These are phyloP conservation scores for Andrena praecox DNA, from an alignment of 2,888 invertebrate species.

Conservation along the genomic window DNA sequence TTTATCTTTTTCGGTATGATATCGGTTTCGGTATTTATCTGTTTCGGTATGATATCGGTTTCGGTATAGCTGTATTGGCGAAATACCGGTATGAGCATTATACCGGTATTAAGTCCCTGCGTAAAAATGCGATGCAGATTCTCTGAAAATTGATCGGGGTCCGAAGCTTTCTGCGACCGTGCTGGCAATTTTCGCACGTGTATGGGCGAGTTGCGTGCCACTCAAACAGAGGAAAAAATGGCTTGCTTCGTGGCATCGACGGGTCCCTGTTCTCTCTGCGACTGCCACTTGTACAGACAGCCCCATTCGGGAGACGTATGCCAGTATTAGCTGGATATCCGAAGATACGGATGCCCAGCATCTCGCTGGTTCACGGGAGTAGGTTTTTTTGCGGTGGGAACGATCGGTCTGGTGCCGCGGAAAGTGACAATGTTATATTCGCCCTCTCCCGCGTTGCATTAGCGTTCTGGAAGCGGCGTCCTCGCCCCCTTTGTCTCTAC, in stretches of 20 bases:
- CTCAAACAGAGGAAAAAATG: background rate
- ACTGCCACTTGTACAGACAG: background rate
- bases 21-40: no score
- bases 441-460: slow-evolving; percentile 45
- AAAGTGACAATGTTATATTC: slow-evolving; percentile 44
- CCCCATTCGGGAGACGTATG: slow-evolving; percentile 23
- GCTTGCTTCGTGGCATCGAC: background rate
- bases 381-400: slow-evolving; percentile 37
- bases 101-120: no score
- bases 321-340: slow-evolving; percentile 21
- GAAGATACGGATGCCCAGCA: slow-evolving; percentile 33
- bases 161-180: no score
- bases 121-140: no score
- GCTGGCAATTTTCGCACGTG: no score
- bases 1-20: no score
- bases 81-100: no score
- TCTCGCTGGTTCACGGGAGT: slow-evolving; percentile 21
- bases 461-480: slow-evolving; percentile 40
- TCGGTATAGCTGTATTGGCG: no score
- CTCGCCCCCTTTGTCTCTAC: slow-evolving; percentile 34
- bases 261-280: background rate
- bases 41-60: no score
- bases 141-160: no score
- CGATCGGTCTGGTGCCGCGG: slow-evolving; percentile 6
- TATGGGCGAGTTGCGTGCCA: no score